These are phyloP conservation scores for Podarcis raffonei DNA, from an alignment of 2,113 vertebrate species.

Conservation along the genomic window DNA sequence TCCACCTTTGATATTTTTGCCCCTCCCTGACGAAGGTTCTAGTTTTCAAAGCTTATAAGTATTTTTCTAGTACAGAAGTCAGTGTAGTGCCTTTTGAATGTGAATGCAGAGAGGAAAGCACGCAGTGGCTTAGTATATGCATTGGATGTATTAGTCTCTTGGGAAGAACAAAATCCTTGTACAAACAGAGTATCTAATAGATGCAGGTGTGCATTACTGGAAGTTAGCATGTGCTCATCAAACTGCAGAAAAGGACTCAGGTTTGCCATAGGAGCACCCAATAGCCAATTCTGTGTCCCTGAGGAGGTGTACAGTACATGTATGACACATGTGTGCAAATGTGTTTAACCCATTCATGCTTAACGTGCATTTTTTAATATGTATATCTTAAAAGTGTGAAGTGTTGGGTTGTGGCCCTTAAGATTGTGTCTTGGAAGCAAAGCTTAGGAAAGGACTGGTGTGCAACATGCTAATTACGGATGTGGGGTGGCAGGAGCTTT, in stretches of 20 bases:
- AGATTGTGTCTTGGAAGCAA: not conserved
- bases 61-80: not conserved
- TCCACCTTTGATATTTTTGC: not conserved
- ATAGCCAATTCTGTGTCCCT: not conserved
- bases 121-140: not conserved
- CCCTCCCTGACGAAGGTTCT: not conserved
- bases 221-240: not conserved
- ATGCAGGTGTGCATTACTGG: not conserved
- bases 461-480: no score
- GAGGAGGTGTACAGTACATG: not conserved
- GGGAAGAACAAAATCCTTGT: not conserved
- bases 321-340: not conserved
- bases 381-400: not conserved
- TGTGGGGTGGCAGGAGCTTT: no score
- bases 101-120: not conserved
- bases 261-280: not conserved
- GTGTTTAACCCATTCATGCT: not conserved
- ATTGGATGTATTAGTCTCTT: not conserved
- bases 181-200: not conserved
- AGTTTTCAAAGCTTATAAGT: slow-evolving; percentile 10
- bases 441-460: not conserved
- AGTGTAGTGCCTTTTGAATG: not conserved
- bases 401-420: no score
- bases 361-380: not conserved
- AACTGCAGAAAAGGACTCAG: not conserved